A percentile compares a stretch with the other conserved stretches of the same genome.
These are phyloP conservation scores for Dynastes hyllus DNA, from an alignment of 2,888 invertebrate species.

Conservation along the genomic window DNA sequence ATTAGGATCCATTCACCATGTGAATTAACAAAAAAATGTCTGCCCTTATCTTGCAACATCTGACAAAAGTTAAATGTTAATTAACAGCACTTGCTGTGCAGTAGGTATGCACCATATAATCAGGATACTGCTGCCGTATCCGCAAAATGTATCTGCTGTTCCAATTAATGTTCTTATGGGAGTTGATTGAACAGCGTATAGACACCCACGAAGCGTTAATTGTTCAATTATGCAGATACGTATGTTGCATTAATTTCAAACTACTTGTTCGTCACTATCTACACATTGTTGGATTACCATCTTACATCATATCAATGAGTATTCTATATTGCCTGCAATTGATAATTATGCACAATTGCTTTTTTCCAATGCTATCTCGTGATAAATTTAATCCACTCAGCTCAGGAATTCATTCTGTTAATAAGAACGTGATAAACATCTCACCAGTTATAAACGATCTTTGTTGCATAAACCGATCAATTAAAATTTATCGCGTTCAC, in stretches of 20 bases:
- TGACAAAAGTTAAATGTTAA: conserved; percentile 30
- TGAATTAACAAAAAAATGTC: conserved; percentile 24
- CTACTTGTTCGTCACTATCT: conserved; percentile 34
- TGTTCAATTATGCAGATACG: conserved; percentile 46
- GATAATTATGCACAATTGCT: conserved; percentile 38
- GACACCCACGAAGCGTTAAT: conserved; percentile 50
- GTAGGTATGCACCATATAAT: conserved; percentile 29
- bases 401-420: conserved; percentile 1
- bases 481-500: conserved; percentile 17
- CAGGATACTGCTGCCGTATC: conserved; percentile 30
- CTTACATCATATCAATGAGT: conserved; percentile 37
- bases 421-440: conserved; percentile 16
- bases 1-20: neutral
- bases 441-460: conserved; percentile 2
- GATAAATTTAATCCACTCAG: conserved; percentile 14
- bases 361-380: conserved; percentile 6
- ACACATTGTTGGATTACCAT: conserved; percentile 21
- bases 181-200: conserved; percentile 41
- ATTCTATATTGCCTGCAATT: conserved; percentile 30
- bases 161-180: conserved; percentile 44
- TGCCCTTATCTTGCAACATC: conserved; percentile 12
- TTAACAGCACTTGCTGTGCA: conserved; percentile 10
- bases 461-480: neutral
- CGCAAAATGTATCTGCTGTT: conserved; percentile 38
- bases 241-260: conserved; percentile 47